A percentile compares a stretch with the other conserved stretches of the same genome.
Evolutionary conservation across 2,888 invertebrate genomes (phyloP).

Genomic region (Trichogramma dendrolimi): DNA sequence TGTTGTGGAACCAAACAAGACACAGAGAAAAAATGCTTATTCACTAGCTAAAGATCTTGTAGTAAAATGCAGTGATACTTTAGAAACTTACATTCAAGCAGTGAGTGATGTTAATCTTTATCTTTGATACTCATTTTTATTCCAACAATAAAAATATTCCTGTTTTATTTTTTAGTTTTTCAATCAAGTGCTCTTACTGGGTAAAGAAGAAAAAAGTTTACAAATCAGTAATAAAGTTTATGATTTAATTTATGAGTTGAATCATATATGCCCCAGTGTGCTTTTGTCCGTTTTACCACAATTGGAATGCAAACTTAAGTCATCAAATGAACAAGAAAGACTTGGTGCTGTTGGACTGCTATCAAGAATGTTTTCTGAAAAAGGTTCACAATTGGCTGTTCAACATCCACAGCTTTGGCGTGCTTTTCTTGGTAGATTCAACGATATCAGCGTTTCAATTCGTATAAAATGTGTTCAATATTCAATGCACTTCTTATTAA

Average conservation of each 20-base stretch:
- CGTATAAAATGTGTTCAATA: conserved; percentile 95
- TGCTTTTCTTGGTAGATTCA: conserved; percentile 89
- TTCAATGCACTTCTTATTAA: conserved; percentile 92
- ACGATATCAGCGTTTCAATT: conserved; percentile 90
- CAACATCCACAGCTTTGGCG: conserved; percentile 86
- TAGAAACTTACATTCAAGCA: conserved; percentile 91
- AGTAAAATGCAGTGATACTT: conserved; percentile 82
- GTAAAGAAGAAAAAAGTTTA: conserved; percentile 80
- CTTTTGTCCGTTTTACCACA: conserved; percentile 87
- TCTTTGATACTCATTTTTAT: not conserved
- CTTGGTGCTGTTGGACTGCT: conserved; percentile 83
- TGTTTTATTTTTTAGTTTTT: conserved; percentile 69
- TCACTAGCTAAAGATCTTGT: conserved; percentile 87
- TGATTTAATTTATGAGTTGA: conserved; percentile 92
- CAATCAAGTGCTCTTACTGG: conserved; percentile 89
- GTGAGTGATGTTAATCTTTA: conserved; percentile 56
- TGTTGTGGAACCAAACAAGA: conserved; percentile 89
- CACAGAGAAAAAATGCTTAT: conserved; percentile 85
- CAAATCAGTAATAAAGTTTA: conserved; percentile 82
- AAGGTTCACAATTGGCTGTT: conserved; percentile 81
- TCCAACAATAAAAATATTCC: not conserved
- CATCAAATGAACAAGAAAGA: conserved; percentile 83
- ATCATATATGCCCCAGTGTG: conserved; percentile 85
- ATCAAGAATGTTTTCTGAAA: conserved; percentile 95
- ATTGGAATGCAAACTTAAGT: conserved; percentile 91